Evolutionary conservation across 2,113 vertebrate genomes (phyloP), one percentile per base, ranked within the genome.

Genomic region (Eubucco bourcierii): DNA sequence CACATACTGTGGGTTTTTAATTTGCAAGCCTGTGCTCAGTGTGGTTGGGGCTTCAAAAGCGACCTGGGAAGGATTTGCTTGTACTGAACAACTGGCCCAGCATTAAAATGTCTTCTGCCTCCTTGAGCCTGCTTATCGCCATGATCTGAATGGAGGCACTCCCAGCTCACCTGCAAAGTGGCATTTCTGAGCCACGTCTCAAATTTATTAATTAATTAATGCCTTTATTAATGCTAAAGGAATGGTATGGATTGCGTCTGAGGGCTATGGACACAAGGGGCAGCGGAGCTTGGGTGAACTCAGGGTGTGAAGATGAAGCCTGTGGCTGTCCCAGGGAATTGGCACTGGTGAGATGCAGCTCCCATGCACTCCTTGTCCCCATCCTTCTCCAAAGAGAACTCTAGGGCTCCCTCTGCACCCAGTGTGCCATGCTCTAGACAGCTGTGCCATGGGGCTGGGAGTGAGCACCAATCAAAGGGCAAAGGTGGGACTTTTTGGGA

Each of bases 321-420:
- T 0, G 0, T 28, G 34, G 59, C 41, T 76, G 55, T 74, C n/a
- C 41, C 0, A 0, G 1, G 20, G 64, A 13, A 2, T 16, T 6
- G 7, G 23, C 18, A 1, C 39, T 7, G 27, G 27, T 63, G 67
- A 58, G 74, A 76, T 2, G 2, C 33, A 76, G 29, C 25, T 77
- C 41, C 61, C 34, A 7, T 28, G 4, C 7, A 0, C 15, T 59
- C 39, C 33, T 25, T 1, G 3, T 77, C n/a, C 55, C 29, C 20
- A 44, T 61, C 17, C 27, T 86, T 41, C 46, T 34, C 46, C 46
- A 12, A 58, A 24, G 13, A 29, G 61, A 84, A 20, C 6, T 58
- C 74, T 70, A 66, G 56, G 28, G 31, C 31, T 56, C 31, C 28
- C 31, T 82, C 41, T 83, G 72, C 44, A 23, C 27, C 8, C 29